A percentile compares a stretch with the other conserved stretches of the same genome.
Evolutionary conservation across 1,140 invertebrate genomes (phyloP).

Genomic region (Ctenoplectra terminalis): DNA sequence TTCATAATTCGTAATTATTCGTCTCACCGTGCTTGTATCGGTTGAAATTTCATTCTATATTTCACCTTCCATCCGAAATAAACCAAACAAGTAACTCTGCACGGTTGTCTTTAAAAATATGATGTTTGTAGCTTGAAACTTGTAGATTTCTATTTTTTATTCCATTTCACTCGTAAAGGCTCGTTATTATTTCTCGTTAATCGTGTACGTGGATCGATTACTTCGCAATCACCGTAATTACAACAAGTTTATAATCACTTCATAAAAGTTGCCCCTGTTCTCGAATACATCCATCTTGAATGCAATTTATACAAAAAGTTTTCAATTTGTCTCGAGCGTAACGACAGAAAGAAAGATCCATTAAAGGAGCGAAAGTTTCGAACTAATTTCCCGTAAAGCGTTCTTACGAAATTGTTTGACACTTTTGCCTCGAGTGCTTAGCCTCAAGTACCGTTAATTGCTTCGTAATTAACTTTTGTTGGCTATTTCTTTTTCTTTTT

Average conservation of each 20-base stretch:
- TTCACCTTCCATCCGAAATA: not conserved
- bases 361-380: not conserved
- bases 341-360: not conserved
- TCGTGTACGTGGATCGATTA: no score
- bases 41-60: not conserved
- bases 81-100: not conserved
- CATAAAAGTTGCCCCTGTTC: not conserved
- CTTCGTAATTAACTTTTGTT: not conserved
- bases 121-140: not conserved
- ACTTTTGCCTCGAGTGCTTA: not conserved
- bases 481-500: no score
- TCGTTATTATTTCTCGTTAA: not conserved
- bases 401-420: conserved; percentile 10
- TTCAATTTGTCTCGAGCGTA: not conserved
- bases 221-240: not conserved
- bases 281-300: not conserved
- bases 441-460: not conserved
- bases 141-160: no score
- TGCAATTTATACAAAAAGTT: conserved; percentile 8
- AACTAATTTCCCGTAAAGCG: conserved; percentile 4
- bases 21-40: not conserved
- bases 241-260: conserved; percentile 12
- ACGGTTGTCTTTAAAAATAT: not conserved
- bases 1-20: conserved; percentile 2
- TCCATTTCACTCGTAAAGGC: no score